phyloP scores from a whole-genome alignment of 2,888 invertebrate genomes.

The Amphipyra tragopoginis region DNA sequence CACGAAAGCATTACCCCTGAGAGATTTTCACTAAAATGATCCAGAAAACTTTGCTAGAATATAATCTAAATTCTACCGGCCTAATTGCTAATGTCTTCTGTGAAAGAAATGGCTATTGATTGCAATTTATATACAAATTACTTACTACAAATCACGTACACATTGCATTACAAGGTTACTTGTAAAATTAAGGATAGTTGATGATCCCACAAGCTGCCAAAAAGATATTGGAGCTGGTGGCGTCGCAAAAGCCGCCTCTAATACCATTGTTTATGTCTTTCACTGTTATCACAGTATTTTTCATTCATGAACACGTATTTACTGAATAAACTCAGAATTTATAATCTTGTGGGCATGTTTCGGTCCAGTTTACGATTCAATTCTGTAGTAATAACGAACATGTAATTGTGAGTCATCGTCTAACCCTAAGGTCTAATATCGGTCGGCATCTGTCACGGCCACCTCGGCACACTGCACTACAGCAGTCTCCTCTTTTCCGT shows the following conservation, averaged over 20 bases:
- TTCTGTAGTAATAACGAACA: conserved; percentile 37
- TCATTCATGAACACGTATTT: conserved; percentile 72
- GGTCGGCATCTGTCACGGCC: conserved; percentile 77
- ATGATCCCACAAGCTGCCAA: conserved; percentile 72
- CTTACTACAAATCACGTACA: no score
- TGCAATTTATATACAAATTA: conserved; percentile 31
- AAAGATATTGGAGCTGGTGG: conserved; percentile 68
- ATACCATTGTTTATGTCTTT: conserved; percentile 64
- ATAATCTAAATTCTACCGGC: background rate
- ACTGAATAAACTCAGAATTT: conserved; percentile 62
- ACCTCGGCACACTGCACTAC: conserved; percentile 90
- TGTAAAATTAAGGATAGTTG: conserved; percentile 58
- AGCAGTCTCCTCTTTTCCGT: conserved; percentile 83
- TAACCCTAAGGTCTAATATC: conserved; percentile 71
- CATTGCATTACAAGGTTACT: conserved; percentile 49
- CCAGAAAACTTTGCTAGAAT: no score
- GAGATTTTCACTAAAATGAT: no score
- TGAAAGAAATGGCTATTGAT: conserved; percentile 32
- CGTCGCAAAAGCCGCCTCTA: conserved; percentile 59
- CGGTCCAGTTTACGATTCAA: conserved; percentile 54
- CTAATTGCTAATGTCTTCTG: conserved; percentile 33
- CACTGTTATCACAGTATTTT: conserved; percentile 63
- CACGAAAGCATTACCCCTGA: background rate
- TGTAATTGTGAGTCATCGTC: conserved; percentile 61
- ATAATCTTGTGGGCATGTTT: conserved; percentile 53